Conservation (phyloP, 2,888 invertebrate genomes). For the Lampropteryx suffumata region DNA sequence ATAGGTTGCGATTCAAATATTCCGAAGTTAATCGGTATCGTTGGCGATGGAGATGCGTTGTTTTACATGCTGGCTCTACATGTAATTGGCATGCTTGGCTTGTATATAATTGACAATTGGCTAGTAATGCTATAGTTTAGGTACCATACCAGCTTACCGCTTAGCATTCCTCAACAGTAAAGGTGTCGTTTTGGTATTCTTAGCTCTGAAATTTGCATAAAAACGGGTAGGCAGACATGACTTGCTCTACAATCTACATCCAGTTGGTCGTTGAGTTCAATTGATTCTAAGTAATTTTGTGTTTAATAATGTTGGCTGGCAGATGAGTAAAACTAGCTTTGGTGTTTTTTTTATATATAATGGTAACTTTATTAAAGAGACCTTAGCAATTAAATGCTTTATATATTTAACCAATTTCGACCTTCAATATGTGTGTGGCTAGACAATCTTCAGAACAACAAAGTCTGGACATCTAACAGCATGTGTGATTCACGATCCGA, state of each 20-base stretch:
- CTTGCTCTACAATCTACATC: background rate
- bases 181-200: slow-evolving; percentile 5
- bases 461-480: slow-evolving; percentile 65
- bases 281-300: too few relatives aligned
- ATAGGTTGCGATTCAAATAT: too few relatives aligned
- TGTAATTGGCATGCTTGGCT: too few relatives aligned
- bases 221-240: background rate
- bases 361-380: too few relatives aligned
- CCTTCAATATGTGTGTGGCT: slow-evolving; percentile 42
- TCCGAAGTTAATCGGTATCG: too few relatives aligned
- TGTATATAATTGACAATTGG: too few relatives aligned
- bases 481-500: slow-evolving; percentile 77
- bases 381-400: background rate
- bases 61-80: too few relatives aligned
- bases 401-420: slow-evolving; percentile 9
- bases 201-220: slow-evolving; percentile 6
- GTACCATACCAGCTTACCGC: slow-evolving; percentile 1
- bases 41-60: too few relatives aligned
- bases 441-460: slow-evolving; percentile 59
- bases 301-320: too few relatives aligned
- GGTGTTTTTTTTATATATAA: background rate
- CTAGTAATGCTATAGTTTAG: too few relatives aligned
- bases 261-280: background rate
- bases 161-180: background rate
- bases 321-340: background rate